Percentiles rank a stretch among this genome's conserved stretches.
phyloP scores from a whole-genome alignment of 2,797 vertebrate species.

The Eptatretus atami region DNA sequence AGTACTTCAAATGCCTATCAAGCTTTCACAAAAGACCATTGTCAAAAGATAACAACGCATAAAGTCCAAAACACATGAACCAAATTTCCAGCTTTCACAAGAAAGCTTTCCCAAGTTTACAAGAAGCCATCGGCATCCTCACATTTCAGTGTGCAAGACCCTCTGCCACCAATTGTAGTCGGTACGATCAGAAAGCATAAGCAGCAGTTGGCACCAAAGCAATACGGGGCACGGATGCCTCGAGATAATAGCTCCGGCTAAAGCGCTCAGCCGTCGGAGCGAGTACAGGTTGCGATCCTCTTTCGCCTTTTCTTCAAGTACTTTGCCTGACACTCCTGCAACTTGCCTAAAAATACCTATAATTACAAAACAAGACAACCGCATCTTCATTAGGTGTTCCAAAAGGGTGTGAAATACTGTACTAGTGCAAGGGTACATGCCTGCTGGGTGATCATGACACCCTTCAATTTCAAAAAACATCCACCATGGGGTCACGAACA shows the following conservation, averaged over 20 bases:
- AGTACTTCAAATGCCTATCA: no score
- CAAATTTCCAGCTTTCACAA: no score
- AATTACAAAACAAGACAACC: constrained; percentile 7
- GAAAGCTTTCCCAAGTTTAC: background rate
- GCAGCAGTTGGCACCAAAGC: constrained; percentile 86
- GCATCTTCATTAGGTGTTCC: no score
- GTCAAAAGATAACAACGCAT: no score
- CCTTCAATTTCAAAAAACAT: no score
- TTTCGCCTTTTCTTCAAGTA: constrained; percentile 32
- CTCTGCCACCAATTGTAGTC: constrained; percentile 89
- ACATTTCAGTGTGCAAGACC: constrained; percentile 79
- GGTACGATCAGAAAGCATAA: constrained; percentile 60
- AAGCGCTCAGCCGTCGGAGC: constrained; percentile 37
- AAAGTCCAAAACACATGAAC: no score
- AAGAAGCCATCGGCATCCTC: constrained; percentile 9
- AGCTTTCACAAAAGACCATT: no score
- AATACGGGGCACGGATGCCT: constrained; percentile 77
- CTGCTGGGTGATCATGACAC: no score
- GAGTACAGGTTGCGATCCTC: constrained; percentile 32
- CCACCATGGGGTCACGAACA: no score
- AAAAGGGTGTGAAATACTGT: no score
- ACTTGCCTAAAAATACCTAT: constrained; percentile 82
- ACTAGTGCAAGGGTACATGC: no score
- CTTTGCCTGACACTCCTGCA: constrained; percentile 48
- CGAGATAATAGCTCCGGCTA: constrained; percentile 48